Evolutionary conservation across 2,797 vertebrate species (phyloP).

Genomic region (Poecilia velifera): DNA sequence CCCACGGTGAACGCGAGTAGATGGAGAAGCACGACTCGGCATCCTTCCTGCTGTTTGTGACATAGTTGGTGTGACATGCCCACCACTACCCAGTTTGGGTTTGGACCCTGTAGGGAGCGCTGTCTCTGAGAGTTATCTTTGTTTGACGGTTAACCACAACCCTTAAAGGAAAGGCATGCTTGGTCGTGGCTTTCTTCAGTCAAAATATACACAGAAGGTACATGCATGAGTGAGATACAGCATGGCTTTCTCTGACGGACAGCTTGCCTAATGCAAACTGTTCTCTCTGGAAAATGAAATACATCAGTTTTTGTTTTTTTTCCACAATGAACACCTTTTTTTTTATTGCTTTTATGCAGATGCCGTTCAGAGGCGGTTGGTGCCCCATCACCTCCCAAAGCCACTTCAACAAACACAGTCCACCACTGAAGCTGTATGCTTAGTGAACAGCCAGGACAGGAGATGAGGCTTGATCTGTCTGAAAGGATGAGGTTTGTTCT

Average conservation of each 20-base stretch:
- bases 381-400: not conserved
- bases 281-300: not conserved
- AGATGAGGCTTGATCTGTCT: not conserved
- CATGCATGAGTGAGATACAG: slow-evolving; percentile 18
- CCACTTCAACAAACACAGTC: not conserved
- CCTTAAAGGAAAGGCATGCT: slow-evolving; percentile 35
- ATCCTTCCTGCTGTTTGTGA: slow-evolving; percentile 60
- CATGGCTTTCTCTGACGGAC: slow-evolving; percentile 18
- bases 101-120: slow-evolving; percentile 58
- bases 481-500: not conserved
- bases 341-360: not conserved
- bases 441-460: not conserved
- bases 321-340: not conserved
- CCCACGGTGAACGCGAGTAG: slow-evolving; percentile 28
- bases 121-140: slow-evolving; percentile 64
- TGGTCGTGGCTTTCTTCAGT: slow-evolving; percentile 22
- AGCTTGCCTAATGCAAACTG: not conserved
- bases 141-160: slow-evolving; percentile 33
- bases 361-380: not conserved
- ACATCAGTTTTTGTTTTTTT: not conserved
- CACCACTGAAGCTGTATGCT: not conserved
- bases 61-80: slow-evolving; percentile 72
- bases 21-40: slow-evolving; percentile 36
- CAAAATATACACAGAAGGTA: slow-evolving; percentile 11
- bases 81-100: slow-evolving; percentile 37